Percentiles rank a stretch among this genome's conserved stretches.
phyloP scores from a whole-genome alignment of 2,888 invertebrate species.

The Tuta absoluta region DNA sequence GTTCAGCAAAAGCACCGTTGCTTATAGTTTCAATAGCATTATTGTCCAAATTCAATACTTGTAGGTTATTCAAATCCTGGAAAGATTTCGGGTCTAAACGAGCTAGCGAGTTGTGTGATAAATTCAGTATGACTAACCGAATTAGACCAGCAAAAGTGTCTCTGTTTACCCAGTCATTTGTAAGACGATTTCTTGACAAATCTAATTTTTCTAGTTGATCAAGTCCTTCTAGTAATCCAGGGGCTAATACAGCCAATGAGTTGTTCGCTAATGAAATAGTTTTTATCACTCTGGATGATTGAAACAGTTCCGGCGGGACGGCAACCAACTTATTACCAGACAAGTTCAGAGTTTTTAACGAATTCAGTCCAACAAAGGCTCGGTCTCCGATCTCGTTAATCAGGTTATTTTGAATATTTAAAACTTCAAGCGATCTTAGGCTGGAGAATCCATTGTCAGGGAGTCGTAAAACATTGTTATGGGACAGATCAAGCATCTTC shows the following conservation, averaged over 20 bases:
- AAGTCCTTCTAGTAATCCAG: conserved; percentile 87
- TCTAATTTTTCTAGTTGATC: conserved; percentile 88
- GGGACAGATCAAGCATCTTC: conserved; percentile 86
- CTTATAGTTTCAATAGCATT: conserved; percentile 86
- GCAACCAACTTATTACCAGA: conserved; percentile 90
- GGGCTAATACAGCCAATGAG: conserved; percentile 88
- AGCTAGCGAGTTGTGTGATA: conserved; percentile 86
- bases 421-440: conserved; percentile 84
- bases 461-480: conserved; percentile 86
- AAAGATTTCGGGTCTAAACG: conserved; percentile 87
- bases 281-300: conserved; percentile 85
- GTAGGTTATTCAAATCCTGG: conserved; percentile 87
- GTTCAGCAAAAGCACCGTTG: conserved; percentile 87
- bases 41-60: conserved; percentile 87
- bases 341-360: conserved; percentile 87
- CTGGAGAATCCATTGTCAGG: conserved; percentile 87
- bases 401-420: conserved; percentile 88
- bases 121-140: conserved; percentile 86
- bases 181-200: conserved; percentile 86
- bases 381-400: conserved; percentile 88
- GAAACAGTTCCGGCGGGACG: conserved; percentile 89
- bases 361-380: conserved; percentile 86
- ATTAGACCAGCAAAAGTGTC: conserved; percentile 89
- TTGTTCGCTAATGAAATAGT: conserved; percentile 90
- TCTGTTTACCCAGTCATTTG: conserved; percentile 88